Base-by-base conservation (phyloP, 1,140 invertebrate genomes). In the Euwallacea similis region DNA sequence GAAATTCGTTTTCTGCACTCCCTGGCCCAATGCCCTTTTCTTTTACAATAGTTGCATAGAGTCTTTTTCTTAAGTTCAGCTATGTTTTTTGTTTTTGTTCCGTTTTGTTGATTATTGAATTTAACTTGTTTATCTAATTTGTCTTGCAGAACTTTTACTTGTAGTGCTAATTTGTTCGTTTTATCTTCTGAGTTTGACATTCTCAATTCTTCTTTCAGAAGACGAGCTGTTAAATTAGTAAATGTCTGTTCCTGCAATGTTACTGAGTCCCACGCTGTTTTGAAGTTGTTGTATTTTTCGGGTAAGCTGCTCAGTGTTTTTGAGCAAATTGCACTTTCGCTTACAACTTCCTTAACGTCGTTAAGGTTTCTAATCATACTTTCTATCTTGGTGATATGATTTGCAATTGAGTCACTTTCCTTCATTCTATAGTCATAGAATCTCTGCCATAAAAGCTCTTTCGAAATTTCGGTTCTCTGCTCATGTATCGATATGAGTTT, bases 231-330 rank as follows among this genome's bases (percentile, higher is more conserved):
- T 43, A 79, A 56, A 66, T 77, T 75, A 8, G 71, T 70, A 6
- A 76, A 44, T 0, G 75, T 79, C 50, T 73, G 76, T 50, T 76
- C 11, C n/a, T 71, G 55, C 10, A 13, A n/a, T n/a, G 65, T 68
- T 47, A 71, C 71, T n/a, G 73, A 75, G 11, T 77, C 75, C 71
- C 76, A 77, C 13, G 77, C 70, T 7, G 62, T 70, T 15, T 64
- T n/a, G 43, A 77, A 76, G 62, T 69, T 69, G 66, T 72, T 73
- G 83, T 80, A 74, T 83, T 81, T 46, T 82, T 82, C 42, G 79
- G 75, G 58, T 77, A 81, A 55, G 78, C 78, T 10, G 74, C 71
- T 76, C 81, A 75, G 66, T 77, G 65, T 69, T 79, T 80, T 54
- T 66, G 76, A 56, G 72, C 66, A 70, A 53, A 54, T 75, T 53